phyloP scores from a whole-genome alignment of 2,888 invertebrate genomes.

The Nymphalis urticae region DNA sequence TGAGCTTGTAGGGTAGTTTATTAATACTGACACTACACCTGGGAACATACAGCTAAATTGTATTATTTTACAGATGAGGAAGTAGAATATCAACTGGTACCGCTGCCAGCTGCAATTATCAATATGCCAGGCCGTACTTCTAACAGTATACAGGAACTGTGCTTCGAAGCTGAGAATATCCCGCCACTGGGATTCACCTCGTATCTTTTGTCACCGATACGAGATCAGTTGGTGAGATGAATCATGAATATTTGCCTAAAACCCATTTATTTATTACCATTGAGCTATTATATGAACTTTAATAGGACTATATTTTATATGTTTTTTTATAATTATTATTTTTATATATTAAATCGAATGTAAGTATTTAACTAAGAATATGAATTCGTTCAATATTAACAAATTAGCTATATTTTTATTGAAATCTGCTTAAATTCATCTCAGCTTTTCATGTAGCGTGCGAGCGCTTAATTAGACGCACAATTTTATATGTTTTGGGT shows the following conservation, averaged over 20 bases:
- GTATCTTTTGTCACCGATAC: conserved; percentile 60
- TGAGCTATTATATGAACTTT: background rate
- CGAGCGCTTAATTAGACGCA: conserved; percentile 65
- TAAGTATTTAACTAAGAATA: too few species aligned
- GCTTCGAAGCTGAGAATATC: conserved; percentile 78
- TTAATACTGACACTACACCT: too few species aligned
- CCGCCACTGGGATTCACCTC: conserved; percentile 80
- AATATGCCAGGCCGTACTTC: conserved; percentile 84
- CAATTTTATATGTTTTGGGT: conserved; percentile 37
- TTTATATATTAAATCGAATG: too few species aligned
- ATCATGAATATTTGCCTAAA: background rate
- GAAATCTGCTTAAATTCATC: conserved; percentile 37
- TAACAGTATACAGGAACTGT: conserved; percentile 81
- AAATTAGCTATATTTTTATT: background rate
- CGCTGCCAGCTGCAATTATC: conserved; percentile 74
- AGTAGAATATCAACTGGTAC: conserved; percentile 78
- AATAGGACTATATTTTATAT: background rate
- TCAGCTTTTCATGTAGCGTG: conserved; percentile 52
- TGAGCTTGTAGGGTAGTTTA: too few species aligned
- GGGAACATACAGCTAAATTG: too few species aligned
- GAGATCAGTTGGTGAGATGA: conserved; percentile 62
- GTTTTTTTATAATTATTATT: too few species aligned
- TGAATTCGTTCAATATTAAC: too few species aligned
- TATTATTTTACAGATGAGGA: conserved; percentile 59
- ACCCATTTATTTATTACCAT: background rate